Conservation (phyloP, 2,888 invertebrate species). For the Ganaspis brasiliensis region DNA sequence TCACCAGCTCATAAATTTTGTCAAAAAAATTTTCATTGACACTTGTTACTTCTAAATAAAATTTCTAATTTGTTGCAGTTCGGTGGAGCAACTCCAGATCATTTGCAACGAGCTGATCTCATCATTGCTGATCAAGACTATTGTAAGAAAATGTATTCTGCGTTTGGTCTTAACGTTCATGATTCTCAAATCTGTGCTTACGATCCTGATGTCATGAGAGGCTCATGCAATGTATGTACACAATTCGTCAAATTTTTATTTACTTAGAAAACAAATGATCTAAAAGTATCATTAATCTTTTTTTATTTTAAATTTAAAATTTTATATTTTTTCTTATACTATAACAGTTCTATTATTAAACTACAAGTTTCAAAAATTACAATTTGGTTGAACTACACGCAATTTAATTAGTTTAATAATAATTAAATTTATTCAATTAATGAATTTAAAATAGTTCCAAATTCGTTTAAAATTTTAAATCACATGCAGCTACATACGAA, state of each 20-base stretch:
- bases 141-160: constrained; percentile 25
- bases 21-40: too few relatives aligned
- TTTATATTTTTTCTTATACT: too few relatives aligned
- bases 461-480: too few relatives aligned
- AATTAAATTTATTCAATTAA: too few relatives aligned
- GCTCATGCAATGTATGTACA: constrained; percentile 46
- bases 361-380: too few relatives aligned
- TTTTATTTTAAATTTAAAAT: too few relatives aligned
- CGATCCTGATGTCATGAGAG: constrained; percentile 29
- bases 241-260: background rate
- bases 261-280: background rate
- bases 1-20: background rate
- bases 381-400: too few relatives aligned
- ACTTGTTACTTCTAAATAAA: background rate
- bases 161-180: constrained; percentile 25
- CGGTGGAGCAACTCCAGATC: background rate
- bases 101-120: constrained; percentile 47
- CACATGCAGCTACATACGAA: too few relatives aligned
- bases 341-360: too few relatives aligned
- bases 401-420: too few relatives aligned
- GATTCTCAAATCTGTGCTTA: constrained; percentile 50
- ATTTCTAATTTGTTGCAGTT: background rate
- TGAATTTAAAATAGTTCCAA: too few relatives aligned
- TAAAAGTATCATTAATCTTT: too few relatives aligned
- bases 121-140: constrained; percentile 38